phyloP scores from a whole-genome alignment of 2,888 invertebrate species.

The Leucozona laternaria region DNA sequence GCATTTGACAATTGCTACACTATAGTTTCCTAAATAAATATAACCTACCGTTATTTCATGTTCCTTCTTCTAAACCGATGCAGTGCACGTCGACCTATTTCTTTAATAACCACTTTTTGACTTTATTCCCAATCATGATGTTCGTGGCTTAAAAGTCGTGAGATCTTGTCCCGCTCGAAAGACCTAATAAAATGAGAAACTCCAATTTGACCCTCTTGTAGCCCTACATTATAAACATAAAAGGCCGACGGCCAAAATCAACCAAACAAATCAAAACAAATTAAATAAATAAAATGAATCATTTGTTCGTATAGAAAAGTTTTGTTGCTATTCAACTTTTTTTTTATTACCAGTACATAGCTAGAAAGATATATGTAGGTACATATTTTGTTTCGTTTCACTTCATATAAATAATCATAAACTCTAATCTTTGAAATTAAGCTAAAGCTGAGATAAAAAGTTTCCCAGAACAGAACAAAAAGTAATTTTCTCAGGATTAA shows the following conservation, averaged over 20 bases:
- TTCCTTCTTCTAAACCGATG: not conserved
- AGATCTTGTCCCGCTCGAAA: not conserved
- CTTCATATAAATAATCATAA: not conserved
- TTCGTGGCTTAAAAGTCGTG: slow-evolving; percentile 12
- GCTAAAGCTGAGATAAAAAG: not conserved
- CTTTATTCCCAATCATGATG: not conserved
- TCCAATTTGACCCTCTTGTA: not conserved
- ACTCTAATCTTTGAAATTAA: not conserved
- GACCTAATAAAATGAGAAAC: not conserved
- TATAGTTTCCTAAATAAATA: not conserved
- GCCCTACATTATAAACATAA: not conserved
- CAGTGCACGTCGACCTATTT: not conserved
- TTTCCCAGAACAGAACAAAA: slow-evolving; percentile 7
- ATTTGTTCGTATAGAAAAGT: not conserved
- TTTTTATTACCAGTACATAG: not conserved
- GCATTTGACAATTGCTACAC: not conserved
- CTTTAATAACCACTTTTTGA: not conserved
- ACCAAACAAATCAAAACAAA: slow-evolving; percentile 19
- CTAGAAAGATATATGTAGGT: not conserved
- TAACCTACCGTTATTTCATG: not conserved
- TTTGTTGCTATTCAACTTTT: slow-evolving; percentile 9
- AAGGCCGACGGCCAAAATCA: not conserved
- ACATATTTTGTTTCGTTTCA: not conserved
- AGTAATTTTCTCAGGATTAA: slow-evolving; percentile 21
- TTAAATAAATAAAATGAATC: not conserved